A percentile compares a stretch with the other conserved stretches of the same genome.
Evolutionary conservation across 2,113 vertebrate species (phyloP).

Genomic region (Pyrgilauda ruficollis): DNA sequence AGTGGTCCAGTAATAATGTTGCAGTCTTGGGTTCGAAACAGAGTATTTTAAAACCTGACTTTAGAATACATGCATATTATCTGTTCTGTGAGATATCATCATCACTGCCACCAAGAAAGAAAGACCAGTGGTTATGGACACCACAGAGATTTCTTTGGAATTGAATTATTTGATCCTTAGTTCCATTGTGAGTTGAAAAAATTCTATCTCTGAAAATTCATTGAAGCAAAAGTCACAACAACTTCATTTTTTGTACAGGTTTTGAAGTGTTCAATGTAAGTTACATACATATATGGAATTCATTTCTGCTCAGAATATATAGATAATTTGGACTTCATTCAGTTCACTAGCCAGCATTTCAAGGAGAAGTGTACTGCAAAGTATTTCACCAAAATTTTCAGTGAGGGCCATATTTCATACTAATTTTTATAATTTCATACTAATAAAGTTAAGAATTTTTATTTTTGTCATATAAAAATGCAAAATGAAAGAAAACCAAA

Average conservation of each 20-base stretch:
- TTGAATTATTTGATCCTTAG: not conserved
- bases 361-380: not conserved
- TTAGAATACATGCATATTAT: not conserved
- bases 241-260: not conserved
- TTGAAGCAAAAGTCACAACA: not conserved
- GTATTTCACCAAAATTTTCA: not conserved
- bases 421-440: too few species aligned
- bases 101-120: not conserved
- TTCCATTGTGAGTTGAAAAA: not conserved
- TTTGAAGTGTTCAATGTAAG: not conserved
- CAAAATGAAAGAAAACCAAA: not conserved
- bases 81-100: not conserved
- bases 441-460: not conserved
- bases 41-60: not conserved
- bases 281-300: not conserved
- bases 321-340: not conserved
- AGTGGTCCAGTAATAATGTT: not conserved
- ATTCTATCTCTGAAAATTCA: not conserved
- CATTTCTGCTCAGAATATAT: not conserved
- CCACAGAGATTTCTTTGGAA: not conserved
- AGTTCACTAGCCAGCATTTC: not conserved
- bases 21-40: not conserved
- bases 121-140: not conserved
- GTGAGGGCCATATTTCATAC: not conserved
- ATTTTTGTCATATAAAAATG: not conserved